phyloP scores from a whole-genome alignment of 2,797 vertebrate genomes.

The Crypturellus tataupa region DNA sequence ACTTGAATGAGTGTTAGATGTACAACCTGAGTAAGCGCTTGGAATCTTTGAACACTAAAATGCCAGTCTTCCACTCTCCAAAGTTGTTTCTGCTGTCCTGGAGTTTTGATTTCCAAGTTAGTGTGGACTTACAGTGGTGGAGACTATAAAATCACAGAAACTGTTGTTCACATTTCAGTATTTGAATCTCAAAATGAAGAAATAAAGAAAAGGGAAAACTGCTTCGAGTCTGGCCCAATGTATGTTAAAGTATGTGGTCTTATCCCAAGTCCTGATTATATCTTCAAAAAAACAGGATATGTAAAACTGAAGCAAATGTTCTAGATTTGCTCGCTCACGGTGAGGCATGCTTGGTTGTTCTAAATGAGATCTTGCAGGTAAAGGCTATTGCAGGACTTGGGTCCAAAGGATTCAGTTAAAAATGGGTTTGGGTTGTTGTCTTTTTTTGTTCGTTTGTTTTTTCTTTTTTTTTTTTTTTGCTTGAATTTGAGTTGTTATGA shows the following conservation, averaged over 20 bases:
- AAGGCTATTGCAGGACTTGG: background rate
- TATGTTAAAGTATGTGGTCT: background rate
- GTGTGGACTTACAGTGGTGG: background rate
- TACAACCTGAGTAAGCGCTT: constrained; percentile 3
- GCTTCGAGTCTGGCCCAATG: background rate
- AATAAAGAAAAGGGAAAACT: background rate
- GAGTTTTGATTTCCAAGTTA: background rate
- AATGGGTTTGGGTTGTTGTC: background rate
- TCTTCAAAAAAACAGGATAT: background rate
- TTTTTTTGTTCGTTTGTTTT: too few relatives aligned
- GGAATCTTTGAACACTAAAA: constrained; percentile 29
- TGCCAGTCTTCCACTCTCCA: constrained; percentile 25
- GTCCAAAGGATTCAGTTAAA: background rate
- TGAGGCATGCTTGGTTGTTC: background rate
- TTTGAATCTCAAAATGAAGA: constrained; percentile 7
- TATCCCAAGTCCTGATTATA: background rate
- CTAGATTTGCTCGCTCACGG: background rate
- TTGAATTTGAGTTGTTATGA: background rate
- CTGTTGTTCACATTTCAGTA: background rate
- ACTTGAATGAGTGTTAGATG: constrained; percentile 21
- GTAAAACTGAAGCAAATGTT: background rate
- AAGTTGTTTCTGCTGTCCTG: background rate
- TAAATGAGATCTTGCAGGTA: background rate
- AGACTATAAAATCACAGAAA: background rate
- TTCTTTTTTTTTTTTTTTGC: background rate